These are phyloP conservation scores for Lypha dubia DNA, from an alignment of 2,888 invertebrate genomes.

Conservation along the genomic window DNA sequence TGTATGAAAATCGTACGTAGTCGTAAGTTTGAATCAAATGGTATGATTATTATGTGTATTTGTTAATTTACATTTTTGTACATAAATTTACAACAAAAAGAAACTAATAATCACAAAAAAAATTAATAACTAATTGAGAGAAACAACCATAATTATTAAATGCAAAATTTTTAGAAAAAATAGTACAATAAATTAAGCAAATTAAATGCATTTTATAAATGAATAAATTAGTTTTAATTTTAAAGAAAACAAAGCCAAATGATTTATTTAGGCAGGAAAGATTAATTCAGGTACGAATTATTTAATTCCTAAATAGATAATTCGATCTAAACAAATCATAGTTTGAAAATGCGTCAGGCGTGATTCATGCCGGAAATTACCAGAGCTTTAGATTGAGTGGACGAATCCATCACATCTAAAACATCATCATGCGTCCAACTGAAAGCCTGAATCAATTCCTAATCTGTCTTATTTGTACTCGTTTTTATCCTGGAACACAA, in stretches of 20 bases:
- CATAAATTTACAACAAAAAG: slow-evolving; percentile 17
- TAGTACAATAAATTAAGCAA: neutral
- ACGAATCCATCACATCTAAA: no score
- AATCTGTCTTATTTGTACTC: no score
- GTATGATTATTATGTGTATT: slow-evolving; percentile 8
- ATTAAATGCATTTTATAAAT: slow-evolving; percentile 35
- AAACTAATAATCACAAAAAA: slow-evolving; percentile 52
- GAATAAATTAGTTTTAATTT: neutral
- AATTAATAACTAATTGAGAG: slow-evolving; percentile 24
- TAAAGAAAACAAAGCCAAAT: slow-evolving; percentile 1
- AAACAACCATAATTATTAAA: slow-evolving; percentile 35
- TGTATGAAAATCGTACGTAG: slow-evolving; percentile 23
- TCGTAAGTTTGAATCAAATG: neutral
- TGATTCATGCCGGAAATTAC: no score
- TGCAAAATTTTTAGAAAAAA: slow-evolving; percentile 24
- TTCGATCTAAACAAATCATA: no score
- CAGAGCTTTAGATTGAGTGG: no score
- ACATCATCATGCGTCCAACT: no score
- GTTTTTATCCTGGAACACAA: no score
- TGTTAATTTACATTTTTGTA: slow-evolving; percentile 32
- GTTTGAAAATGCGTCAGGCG: no score
- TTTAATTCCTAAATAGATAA: no score
- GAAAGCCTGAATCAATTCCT: no score
- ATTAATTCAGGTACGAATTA: neutral
- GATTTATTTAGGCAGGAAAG: no score